These are phyloP conservation scores for Eristalinus sepulchralis DNA, from an alignment of 2,888 invertebrate genomes.

Conservation along the genomic window DNA sequence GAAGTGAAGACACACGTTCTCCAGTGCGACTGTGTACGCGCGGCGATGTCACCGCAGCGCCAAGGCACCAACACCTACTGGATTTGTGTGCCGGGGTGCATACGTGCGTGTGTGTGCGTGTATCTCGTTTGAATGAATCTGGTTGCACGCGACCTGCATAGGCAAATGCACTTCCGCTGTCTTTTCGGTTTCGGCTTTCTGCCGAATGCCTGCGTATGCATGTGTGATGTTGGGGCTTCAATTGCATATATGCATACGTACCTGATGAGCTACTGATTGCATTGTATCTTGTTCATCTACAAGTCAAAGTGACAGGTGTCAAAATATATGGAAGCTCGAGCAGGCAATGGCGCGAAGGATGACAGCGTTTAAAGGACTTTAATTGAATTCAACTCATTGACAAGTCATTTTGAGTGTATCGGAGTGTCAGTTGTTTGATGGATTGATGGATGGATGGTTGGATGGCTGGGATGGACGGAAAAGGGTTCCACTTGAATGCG, in stretches of 20 bases:
- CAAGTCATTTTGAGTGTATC: conserved; percentile 54
- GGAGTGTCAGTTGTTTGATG: conserved; percentile 36
- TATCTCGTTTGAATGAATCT: conserved; percentile 65
- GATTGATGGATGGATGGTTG: conserved; percentile 45
- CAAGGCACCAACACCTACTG: not conserved
- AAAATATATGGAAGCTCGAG: conserved; percentile 59
- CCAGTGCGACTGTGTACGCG: not conserved
- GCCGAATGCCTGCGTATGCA: not conserved
- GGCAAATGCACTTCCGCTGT: conserved; percentile 70
- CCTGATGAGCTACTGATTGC: conserved; percentile 66
- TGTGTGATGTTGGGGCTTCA: conserved; percentile 58
- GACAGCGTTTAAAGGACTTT: conserved; percentile 58
- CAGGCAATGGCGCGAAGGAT: conserved; percentile 55
- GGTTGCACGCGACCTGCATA: conserved; percentile 71
- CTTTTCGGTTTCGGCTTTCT: conserved; percentile 53
- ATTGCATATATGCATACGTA: conserved; percentile 45
- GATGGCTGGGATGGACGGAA: not conserved
- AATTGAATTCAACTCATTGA: conserved; percentile 64
- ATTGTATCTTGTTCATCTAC: conserved; percentile 66
- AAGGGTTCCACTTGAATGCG: conserved; percentile 10
- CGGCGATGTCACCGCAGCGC: not conserved
- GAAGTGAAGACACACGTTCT: conserved; percentile 27
- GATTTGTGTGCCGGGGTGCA: not conserved
- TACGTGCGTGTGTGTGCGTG: not conserved
- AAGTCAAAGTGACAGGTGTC: conserved; percentile 69